phyloP scores from a whole-genome alignment of 2,113 vertebrate species.

The Herpetotheres cachinnans region DNA sequence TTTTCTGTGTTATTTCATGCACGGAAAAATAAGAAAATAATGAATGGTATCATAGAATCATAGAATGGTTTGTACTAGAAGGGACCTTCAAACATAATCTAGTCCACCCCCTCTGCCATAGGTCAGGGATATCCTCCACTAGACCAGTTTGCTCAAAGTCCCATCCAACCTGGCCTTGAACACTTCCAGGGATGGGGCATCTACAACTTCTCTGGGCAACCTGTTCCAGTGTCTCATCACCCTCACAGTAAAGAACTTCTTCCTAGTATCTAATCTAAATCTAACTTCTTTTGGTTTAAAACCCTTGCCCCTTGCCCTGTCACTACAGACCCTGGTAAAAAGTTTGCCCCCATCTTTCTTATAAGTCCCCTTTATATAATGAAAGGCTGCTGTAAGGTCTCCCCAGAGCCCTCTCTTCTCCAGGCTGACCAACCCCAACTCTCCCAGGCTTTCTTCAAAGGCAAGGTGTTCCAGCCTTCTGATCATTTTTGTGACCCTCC shows the following conservation, averaged over 20 bases:
- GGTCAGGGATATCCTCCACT: not conserved
- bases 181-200: fast-evolving
- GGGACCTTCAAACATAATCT: not conserved
- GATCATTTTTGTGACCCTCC: not conserved
- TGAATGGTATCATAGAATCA: not conserved
- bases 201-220: not conserved
- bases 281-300: not conserved
- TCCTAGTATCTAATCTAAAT: not conserved
- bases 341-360: not conserved
- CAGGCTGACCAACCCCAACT: not conserved
- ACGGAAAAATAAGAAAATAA: not conserved
- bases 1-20: not conserved
- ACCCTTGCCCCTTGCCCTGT: not conserved
- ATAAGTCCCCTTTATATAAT: fast-evolving
- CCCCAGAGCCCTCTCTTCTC: not conserved
- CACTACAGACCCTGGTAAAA: not conserved
- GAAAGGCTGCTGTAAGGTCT: not conserved
- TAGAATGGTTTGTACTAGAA: not conserved
- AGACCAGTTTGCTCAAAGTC: not conserved
- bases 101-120: fast-evolving
- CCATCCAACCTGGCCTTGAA: not conserved
- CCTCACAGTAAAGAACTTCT: not conserved
- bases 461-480: not conserved
- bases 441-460: not conserved
- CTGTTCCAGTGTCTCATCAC: not conserved